These are phyloP conservation scores for Odontesthes bonariensis DNA, from an alignment of 2,113 vertebrate species.

Conservation along the genomic window DNA sequence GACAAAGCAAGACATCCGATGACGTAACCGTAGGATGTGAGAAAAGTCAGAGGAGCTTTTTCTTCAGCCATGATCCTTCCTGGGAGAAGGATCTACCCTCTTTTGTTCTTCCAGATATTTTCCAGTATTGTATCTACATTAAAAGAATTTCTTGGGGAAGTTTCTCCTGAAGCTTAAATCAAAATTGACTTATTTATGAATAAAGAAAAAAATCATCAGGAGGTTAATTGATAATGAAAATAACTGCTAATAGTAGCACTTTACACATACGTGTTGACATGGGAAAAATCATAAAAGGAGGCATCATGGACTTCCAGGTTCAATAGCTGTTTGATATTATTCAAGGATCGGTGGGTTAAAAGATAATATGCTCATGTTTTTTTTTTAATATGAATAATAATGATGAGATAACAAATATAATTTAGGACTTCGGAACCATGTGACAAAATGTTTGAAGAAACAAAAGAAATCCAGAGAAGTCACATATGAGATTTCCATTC, in stretches of 20 bases:
- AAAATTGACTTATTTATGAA: not conserved
- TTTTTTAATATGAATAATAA: too few species aligned
- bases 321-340: not conserved
- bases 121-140: not conserved
- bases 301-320: not conserved
- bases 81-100: not conserved
- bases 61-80: accelerated
- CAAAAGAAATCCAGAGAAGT: too few species aligned
- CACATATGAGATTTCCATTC: too few species aligned
- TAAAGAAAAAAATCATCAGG: not conserved
- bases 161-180: not conserved
- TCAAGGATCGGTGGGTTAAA: not conserved
- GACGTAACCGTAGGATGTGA: not conserved
- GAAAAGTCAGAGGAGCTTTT: not conserved
- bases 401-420: too few species aligned
- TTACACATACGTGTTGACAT: too few species aligned
- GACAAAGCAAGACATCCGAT: constrained; percentile 5
- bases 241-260: too few species aligned
- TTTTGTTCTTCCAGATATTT: not conserved
- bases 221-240: not conserved
- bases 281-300: not conserved
- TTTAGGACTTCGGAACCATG: too few species aligned
- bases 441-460: not conserved
- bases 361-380: not conserved
- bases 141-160: not conserved